Evolutionary conservation across 2,113 vertebrate genomes (phyloP), one percentile per base, ranked within the genome.

Genomic region (Narcine bancroftii): DNA sequence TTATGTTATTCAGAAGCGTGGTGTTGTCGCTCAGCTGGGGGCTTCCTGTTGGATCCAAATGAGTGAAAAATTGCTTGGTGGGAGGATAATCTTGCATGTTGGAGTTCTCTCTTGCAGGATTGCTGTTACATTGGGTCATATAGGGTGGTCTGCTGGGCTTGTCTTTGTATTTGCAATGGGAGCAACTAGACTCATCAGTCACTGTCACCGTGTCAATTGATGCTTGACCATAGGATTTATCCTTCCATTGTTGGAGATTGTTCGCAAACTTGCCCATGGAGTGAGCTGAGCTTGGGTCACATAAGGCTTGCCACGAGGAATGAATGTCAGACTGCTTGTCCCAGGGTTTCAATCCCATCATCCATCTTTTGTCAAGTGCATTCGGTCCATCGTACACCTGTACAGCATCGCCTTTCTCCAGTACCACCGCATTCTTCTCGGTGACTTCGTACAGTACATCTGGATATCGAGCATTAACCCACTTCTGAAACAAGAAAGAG

Each of bases 171-270:
- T 93, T n/a, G 92, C 93, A 93, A 4, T 93, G 94, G 92, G 95
- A 94, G 77, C 92, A 21, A 1, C 94, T 94, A 0, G 92, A 66
- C 47, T 96, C 96, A 6, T 94, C 97, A 0, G 93, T 95, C 92
- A 99, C 96, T 0, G 94, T 97, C 33, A 99, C 98, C 0, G 97
- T 98, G 81, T 97, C 95, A 4, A 99, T 97, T 92, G 97, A 98
- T 83, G 98, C 93, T n/a, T 96, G 95, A 19, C 96, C 96, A 0
- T 95, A 95, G 0, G 96, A 97, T 92, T 93, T 95, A 17, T 96
- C 94, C 69, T 11, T 72, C 39, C 94, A 93, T 10, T 93, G 94
- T 1, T 93, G 93, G 5, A 93, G 94, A 0, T 92, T 89, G n/a
- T 93, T 94, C n/a, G 92, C 93, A 0, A 94, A 93, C 50, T 92